phyloP scores from a whole-genome alignment of 2,797 vertebrate species.

The Chrysolophus pictus region DNA sequence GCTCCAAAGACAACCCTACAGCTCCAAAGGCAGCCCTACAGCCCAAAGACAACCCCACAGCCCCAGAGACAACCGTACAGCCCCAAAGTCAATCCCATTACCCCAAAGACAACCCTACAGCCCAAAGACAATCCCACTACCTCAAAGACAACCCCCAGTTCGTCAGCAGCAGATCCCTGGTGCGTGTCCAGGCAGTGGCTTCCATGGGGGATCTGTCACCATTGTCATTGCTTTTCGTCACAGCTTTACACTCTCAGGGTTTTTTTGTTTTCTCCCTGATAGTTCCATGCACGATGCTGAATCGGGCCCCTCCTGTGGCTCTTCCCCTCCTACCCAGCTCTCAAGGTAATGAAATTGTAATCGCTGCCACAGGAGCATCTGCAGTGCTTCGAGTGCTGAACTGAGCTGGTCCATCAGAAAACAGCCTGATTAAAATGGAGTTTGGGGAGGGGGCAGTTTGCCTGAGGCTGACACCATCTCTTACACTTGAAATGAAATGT shows the following conservation, averaged over 20 bases:
- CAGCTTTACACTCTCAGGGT: background rate
- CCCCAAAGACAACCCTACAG: too few species aligned
- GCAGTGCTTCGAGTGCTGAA: background rate
- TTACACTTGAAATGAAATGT: slow-evolving; percentile 49
- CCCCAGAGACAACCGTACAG: too few species aligned
- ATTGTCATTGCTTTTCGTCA: fast-evolving
- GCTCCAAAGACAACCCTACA: too few species aligned
- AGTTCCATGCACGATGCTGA: fast-evolving
- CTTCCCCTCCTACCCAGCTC: background rate
- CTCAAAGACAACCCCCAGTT: background rate
- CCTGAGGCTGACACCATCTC: slow-evolving; percentile 54
- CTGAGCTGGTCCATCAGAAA: slow-evolving; percentile 6
- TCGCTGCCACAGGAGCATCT: slow-evolving; percentile 20
- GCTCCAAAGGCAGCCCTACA: too few species aligned
- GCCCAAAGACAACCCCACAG: too few species aligned
- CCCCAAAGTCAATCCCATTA: too few species aligned
- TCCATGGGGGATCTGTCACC: fast-evolving
- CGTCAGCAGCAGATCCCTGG: background rate
- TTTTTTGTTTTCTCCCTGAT: background rate
- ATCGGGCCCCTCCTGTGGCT: background rate
- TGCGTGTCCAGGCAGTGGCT: too few species aligned
- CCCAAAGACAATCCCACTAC: too few species aligned
- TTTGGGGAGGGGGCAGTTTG: slow-evolving; percentile 58
- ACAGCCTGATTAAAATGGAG: slow-evolving; percentile 33
- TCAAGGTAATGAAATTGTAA: background rate